Evolutionary conservation across 2,888 invertebrate genomes (phyloP).

Genomic region (Metalampra italica): DNA sequence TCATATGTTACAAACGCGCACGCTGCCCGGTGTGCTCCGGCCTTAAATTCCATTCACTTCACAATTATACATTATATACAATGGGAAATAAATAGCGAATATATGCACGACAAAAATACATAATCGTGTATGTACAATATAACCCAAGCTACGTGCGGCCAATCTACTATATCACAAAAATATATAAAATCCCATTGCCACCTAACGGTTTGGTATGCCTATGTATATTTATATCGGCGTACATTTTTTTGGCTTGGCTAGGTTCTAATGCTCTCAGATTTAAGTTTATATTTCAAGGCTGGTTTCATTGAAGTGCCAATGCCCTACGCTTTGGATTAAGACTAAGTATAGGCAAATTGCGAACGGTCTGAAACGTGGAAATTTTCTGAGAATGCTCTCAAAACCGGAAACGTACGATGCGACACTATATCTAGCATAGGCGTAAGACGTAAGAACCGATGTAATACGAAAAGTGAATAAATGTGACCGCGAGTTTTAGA

Average conservation of each 20-base stretch:
- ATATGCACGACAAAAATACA: conserved; percentile 59
- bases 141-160: conserved; percentile 24
- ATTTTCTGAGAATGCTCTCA: no score
- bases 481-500: no score
- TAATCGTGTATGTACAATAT: conserved; percentile 64
- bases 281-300: not conserved
- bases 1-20: no score
- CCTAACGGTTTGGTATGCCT: conserved; percentile 10
- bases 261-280: conserved; percentile 27
- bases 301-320: not conserved
- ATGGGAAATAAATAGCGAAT: conserved; percentile 72
- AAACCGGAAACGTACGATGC: no score
- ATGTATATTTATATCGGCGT: conserved; percentile 43
- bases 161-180: conserved; percentile 53
- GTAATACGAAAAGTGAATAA: no score
- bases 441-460: no score
- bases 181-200: conserved; percentile 47
- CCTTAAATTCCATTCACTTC: conserved; percentile 15
- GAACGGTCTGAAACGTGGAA: no score
- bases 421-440: no score
- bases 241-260: conserved; percentile 69
- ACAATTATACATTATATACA: conserved; percentile 73
- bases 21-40: no score
- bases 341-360: no score
- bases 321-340: no score